Evolutionary conservation across 2,113 vertebrate genomes (phyloP).

Genomic region (Montifringilla adamsi): DNA sequence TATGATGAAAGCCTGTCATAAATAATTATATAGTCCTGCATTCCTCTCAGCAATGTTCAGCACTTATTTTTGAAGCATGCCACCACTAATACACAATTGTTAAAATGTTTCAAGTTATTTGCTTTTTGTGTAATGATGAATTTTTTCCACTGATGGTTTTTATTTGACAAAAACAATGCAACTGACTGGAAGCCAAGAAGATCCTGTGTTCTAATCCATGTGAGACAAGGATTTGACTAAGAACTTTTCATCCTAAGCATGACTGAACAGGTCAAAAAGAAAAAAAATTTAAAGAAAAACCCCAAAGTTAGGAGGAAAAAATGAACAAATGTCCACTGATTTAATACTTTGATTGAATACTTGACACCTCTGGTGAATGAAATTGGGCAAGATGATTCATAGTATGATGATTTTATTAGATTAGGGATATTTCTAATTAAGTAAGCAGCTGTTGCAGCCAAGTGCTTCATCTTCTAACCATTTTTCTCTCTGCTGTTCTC

Average conservation of each 20-base stretch:
- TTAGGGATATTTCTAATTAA: not conserved
- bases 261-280: not conserved
- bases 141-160: conserved; percentile 52
- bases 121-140: conserved; percentile 28
- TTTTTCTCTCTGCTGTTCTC: not conserved
- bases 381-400: not conserved
- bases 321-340: not conserved
- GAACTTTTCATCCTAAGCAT: not conserved
- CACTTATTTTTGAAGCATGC: conserved; percentile 60
- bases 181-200: conserved; percentile 25
- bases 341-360: not conserved
- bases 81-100: conserved; percentile 1
- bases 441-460: not conserved
- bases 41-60: conserved; percentile 17
- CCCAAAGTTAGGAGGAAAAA: not conserved
- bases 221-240: not conserved
- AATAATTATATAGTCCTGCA: conserved; percentile 47
- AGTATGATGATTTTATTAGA: not conserved
- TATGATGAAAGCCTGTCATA: conserved; percentile 43
- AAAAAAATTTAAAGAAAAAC: no score
- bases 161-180: conserved; percentile 51
- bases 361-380: not conserved
- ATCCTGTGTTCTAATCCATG: not conserved
- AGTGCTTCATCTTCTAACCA: not conserved
- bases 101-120: conserved; percentile 59